Percentiles rank a stretch among this genome's conserved stretches.
These are phyloP conservation scores for Charanyca ferruginea DNA, from an alignment of 2,888 invertebrate species.

Conservation along the genomic window DNA sequence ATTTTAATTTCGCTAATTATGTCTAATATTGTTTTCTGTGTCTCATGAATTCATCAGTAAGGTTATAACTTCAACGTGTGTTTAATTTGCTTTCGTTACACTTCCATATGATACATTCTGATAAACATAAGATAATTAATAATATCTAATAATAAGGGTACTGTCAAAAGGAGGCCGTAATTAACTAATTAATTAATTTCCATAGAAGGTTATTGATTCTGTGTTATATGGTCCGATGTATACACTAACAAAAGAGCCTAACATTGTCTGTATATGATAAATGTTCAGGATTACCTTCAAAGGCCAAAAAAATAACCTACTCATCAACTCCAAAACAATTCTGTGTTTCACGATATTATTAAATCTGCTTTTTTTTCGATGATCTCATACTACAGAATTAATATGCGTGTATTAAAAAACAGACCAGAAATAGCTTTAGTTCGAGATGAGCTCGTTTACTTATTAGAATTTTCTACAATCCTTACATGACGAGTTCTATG, in stretches of 20 bases:
- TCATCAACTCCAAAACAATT: not conserved
- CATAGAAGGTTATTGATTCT: not conserved
- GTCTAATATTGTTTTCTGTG: too few relatives aligned
- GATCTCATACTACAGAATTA: constrained; percentile 16
- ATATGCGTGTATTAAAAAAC: constrained; percentile 14
- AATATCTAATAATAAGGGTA: too few relatives aligned
- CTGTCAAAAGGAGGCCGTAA: not conserved
- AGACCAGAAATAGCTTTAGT: not conserved
- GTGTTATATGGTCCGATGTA: not conserved
- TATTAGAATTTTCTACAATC: not conserved
- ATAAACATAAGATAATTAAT: too few relatives aligned
- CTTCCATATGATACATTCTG: too few relatives aligned
- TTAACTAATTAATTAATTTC: constrained; percentile 4
- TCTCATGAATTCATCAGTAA: too few relatives aligned
- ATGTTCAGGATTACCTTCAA: constrained; percentile 18
- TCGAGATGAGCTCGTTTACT: not conserved
- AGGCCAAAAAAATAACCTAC: constrained; percentile 12
- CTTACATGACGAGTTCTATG: not conserved
- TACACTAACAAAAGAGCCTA: constrained; percentile 1
- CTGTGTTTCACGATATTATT: not conserved
- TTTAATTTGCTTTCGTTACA: too few relatives aligned
- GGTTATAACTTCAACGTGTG: too few relatives aligned
- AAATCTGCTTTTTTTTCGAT: constrained; percentile 2
- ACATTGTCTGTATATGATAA: constrained; percentile 4
- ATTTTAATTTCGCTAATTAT: too few relatives aligned